phyloP scores from a whole-genome alignment of 2,113 vertebrate species.

The Rhizomys pruinosus region DNA sequence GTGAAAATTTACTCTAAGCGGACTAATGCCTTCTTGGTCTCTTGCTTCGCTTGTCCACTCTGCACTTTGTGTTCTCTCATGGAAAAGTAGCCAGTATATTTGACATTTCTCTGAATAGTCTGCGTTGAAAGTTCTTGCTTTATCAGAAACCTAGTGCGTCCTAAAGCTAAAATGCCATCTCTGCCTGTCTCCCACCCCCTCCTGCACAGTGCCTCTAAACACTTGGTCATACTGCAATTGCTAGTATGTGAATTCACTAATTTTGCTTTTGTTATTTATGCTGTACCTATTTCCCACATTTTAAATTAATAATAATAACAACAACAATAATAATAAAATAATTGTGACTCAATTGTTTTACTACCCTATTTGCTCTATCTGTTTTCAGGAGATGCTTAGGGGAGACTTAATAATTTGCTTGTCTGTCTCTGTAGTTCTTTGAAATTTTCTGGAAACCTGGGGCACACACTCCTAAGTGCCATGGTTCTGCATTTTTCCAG shows the following conservation, averaged over 20 bases:
- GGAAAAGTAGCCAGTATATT: not conserved
- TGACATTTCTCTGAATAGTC: no score
- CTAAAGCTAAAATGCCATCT: not conserved
- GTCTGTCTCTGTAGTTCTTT: not conserved
- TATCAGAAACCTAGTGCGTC: rapidly evolving
- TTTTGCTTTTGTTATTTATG: not conserved
- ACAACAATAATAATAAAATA: no score
- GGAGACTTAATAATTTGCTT: not conserved
- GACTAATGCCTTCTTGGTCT: not conserved
- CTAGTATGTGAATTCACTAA: not conserved
- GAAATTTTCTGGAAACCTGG: not conserved
- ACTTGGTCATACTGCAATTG: rapidly evolving
- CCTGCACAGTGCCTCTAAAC: not conserved
- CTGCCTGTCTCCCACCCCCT: not conserved
- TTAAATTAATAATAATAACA: not conserved
- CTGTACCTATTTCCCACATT: not conserved
- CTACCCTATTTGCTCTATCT: not conserved
- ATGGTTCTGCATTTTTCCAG: not conserved
- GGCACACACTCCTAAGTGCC: not conserved
- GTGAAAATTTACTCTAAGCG: not conserved
- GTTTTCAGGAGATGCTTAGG: not conserved
- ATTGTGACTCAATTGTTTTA: not conserved
- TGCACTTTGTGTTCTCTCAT: not conserved
- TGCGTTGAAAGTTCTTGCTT: not conserved
- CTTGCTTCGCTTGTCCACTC: not conserved